Evolutionary conservation across 92 coral and sea anemone genomes (phyloP), one percentile per base, ranked within the genome.

Genomic region (Pocillopora grandis): DNA sequence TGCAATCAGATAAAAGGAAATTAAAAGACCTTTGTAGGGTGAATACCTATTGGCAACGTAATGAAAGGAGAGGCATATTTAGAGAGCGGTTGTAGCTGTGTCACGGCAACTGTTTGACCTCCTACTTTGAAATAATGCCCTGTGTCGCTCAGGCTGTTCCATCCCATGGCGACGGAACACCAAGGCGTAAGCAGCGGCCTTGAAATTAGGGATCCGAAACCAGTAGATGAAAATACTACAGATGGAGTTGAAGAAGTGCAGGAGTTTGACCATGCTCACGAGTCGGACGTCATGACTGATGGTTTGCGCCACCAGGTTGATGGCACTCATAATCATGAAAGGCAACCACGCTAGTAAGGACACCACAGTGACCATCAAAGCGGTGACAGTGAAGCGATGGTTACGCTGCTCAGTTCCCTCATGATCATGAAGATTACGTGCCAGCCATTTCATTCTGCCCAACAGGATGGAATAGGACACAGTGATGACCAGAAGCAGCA

Each of bases 381-480:
- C 86, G 12, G 86, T 83, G 57, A 83, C 68, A 12, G 86, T 73
- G 18, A 83, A 83, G 33, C 86, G 86, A 20, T 75, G 63, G 62
- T 66, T 63, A 48, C 86, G 85, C 2, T 48, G 48, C 2, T 69
- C 72, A n/a, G 52, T 10, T 11, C 70, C 67, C 37, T 73, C 56
- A 7, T 27, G 33, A 62, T 62, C 56, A 11, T 17, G 33, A 62
- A 83, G 80, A 35, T 63, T 62, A 15, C 79, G 63, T 9, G 21
- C 5, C 60, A 83, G 35, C 63, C 1, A 1, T 55, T 66, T 64
- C 65, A 74, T 63, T 74, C 80, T 83, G 31, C 16, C 55, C 79
- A 83, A 48, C 12, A 83, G 72, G 27, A 83, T 42, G 55, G 12
- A 75, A 71, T 83, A 83, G 1, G 79, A 73, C 17, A 49, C 16